Evolutionary conservation across 2,113 vertebrate species (phyloP).

Genomic region (Proteles cristata): DNA sequence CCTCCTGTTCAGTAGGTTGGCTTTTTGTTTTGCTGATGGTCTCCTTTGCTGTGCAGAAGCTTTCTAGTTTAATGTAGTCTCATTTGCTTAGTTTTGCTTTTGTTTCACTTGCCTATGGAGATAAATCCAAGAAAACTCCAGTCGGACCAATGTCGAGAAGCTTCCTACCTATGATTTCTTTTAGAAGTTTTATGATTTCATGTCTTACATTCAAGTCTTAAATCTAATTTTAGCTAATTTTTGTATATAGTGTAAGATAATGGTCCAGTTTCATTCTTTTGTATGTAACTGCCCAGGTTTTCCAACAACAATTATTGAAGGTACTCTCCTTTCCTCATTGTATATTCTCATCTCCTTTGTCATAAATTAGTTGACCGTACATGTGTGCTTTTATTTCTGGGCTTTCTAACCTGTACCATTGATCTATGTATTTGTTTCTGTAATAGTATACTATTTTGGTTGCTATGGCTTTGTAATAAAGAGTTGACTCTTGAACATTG

Average conservation of each 20-base stretch:
- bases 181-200: neutral
- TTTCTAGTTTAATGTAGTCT: neutral
- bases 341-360: neutral
- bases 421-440: neutral
- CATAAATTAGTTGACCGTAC: neutral
- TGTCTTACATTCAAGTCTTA: neutral
- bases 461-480: neutral
- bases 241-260: neutral
- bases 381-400: neutral
- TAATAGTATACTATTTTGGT: neutral
- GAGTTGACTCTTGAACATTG: neutral
- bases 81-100: neutral
- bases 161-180: neutral
- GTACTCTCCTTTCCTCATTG: neutral
- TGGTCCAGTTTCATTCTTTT: neutral
- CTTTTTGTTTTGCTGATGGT: neutral
- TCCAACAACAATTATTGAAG: neutral
- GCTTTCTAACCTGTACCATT: neutral
- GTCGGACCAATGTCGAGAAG: neutral
- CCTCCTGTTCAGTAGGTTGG: neutral
- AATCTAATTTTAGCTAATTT: neutral
- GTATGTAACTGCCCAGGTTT: neutral
- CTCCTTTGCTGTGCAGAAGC: neutral
- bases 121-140: neutral
- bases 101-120: neutral